Evolutionary conservation across 2,113 vertebrate genomes (phyloP).

Genomic region (Zosterops lateralis): DNA sequence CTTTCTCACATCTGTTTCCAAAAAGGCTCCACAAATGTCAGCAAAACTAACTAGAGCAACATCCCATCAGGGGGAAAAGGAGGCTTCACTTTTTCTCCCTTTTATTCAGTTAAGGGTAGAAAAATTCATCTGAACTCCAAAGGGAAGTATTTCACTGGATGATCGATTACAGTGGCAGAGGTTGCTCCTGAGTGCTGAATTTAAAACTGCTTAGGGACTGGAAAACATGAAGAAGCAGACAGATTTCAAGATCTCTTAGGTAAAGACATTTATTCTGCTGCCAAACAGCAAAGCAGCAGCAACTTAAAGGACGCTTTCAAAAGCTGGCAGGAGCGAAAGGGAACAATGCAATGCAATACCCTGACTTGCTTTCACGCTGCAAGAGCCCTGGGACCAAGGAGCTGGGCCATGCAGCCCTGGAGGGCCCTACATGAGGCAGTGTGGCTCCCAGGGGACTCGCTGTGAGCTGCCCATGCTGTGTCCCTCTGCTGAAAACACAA

Average conservation of each 20-base stretch:
- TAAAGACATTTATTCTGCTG: not conserved
- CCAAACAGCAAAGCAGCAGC: not conserved
- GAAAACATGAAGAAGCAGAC: not conserved
- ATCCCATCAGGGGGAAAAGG: not conserved
- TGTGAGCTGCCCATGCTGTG: accelerated
- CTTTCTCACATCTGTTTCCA: not conserved
- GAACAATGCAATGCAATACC: not conserved
- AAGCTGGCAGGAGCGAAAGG: not conserved
- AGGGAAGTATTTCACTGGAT: not conserved
- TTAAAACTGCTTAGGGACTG: not conserved
- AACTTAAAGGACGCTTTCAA: not conserved
- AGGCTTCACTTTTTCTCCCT: not conserved
- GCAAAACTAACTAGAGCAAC: not conserved
- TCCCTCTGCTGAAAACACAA: not conserved
- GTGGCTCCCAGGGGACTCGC: not conserved
- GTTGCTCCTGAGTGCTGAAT: not conserved
- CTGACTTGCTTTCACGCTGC: not conserved
- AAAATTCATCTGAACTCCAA: not conserved
- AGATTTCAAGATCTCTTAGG: not conserved
- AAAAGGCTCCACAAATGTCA: not conserved
- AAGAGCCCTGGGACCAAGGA: not conserved
- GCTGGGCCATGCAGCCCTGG: not conserved
- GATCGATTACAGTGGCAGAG: not conserved
- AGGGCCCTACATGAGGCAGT: accelerated
- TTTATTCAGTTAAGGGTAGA: not conserved